These are phyloP conservation scores for Heloderma charlesbogerti DNA, from an alignment of 2,113 vertebrate genomes.

Conservation along the genomic window DNA sequence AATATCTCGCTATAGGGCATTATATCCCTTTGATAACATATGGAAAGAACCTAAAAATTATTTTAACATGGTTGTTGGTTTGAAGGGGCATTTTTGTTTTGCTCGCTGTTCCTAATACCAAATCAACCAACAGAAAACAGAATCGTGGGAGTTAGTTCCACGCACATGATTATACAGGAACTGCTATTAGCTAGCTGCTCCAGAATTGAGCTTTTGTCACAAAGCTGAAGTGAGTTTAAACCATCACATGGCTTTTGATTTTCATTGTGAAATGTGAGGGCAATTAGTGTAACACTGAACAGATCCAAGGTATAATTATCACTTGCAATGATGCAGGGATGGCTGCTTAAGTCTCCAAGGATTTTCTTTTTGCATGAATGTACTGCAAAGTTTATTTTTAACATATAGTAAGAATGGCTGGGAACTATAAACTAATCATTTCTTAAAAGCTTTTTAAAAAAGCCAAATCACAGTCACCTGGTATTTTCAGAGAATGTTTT, in stretches of 20 bases:
- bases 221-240: conserved; percentile 54
- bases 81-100: conserved; percentile 20
- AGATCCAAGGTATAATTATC: conserved; percentile 69
- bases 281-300: conserved; percentile 70
- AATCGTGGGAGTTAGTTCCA: conserved; percentile 24
- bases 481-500: conserved; percentile 48
- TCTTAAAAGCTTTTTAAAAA: conserved; percentile 20
- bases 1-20: background rate
- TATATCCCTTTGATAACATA: background rate
- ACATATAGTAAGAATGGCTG: conserved; percentile 47
- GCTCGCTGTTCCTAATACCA: background rate
- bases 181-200: background rate
- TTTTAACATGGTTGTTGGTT: background rate
- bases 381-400: conserved; percentile 59
- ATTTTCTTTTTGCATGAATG: conserved; percentile 32
- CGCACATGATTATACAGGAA: background rate
- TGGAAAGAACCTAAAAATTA: background rate
- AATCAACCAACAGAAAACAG: background rate
- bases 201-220: conserved; percentile 39
- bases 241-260: conserved; percentile 45
- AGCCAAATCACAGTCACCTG: conserved; percentile 50
- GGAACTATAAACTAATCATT: conserved; percentile 50
- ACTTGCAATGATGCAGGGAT: conserved; percentile 46
- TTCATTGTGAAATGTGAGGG: conserved; percentile 45
- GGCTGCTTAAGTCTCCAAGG: conserved; percentile 38